Base-by-base conservation (phyloP, 2,888 invertebrate species). In the Halictus quadricinctus region DNA sequence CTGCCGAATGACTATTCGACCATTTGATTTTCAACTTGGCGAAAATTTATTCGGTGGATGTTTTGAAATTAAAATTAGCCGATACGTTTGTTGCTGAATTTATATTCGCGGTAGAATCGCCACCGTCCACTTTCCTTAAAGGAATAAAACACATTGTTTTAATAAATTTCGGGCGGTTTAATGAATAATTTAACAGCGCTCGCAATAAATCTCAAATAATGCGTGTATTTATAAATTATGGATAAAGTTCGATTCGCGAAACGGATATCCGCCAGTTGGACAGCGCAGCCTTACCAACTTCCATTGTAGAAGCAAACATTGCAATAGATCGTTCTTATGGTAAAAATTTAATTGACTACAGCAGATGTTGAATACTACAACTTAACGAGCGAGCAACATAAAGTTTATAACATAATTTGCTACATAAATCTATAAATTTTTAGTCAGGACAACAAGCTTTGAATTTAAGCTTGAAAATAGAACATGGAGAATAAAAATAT, bases 241-340 rank as follows among this genome's bases (percentile, higher is more conserved):
- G 72, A 72, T 72, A 72, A 29, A 48, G 48, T 29, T 72, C 48
- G 25, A 48, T 72, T 18, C 29, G 48, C 72, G 48, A 48, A 72
- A 48, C 72, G 72, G 72, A 72, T 72, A 29, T 72, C 29, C 72
- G 48, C 72, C 72, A 72, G 72, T 72, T 72, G 72, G 50, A 73
- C 73, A 54, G 50, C 73, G 54, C 12, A 15, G 50, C 12, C 54
- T 41, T 21, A 1, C 36, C 6, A 73, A 73, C 50, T 50, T 50
- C 25, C 25, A 18, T 36, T 36, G 54, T 21, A 21, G 36, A 36
- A 36, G 25, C 6, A 36, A 73, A 21, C 13, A 43, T 43, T 29
- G 36, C 15, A 4, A 36, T 66, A 36, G 66, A 36, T 66, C 29
- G 18, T 36, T 36, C 36, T 60, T 1, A 66, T 1, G 64, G 36